Evolutionary conservation across 30 jellyfish, hydroid and myxozoan genomes (phyloP).

Genomic region (Chrysaora quinquecirrha): DNA sequence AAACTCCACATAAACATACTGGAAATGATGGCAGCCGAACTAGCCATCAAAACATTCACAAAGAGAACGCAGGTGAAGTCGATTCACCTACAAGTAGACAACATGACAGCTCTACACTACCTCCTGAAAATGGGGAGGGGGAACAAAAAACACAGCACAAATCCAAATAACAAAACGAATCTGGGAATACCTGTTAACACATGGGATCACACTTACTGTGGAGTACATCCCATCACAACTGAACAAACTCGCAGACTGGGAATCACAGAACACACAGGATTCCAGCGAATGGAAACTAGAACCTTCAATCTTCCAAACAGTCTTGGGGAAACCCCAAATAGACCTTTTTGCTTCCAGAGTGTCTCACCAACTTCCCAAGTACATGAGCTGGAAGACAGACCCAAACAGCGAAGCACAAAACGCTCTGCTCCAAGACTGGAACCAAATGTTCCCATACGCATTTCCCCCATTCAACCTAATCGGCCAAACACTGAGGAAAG

Average conservation of each 20-base stretch:
- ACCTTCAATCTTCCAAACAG: neutral
- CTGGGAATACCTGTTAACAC: neutral
- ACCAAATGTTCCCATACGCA: slow-evolving; percentile 25
- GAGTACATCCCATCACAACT: slow-evolving; percentile 14
- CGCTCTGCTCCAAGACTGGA: slow-evolving; percentile 18
- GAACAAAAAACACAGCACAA: neutral
- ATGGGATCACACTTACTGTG: slow-evolving; percentile 15
- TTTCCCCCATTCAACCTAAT: slow-evolving; percentile 57
- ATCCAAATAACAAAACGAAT: neutral
- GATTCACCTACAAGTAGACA: slow-evolving; percentile 38
- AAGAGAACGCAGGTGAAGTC: neutral
- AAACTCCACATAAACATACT: slow-evolving; percentile 32
- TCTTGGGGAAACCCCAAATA: slow-evolving; percentile 14
- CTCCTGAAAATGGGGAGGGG: slow-evolving; percentile 36
- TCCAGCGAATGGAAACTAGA: slow-evolving; percentile 43
- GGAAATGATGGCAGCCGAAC: slow-evolving; percentile 6
- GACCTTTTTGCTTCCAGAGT: slow-evolving; percentile 35
- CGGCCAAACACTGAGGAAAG: slow-evolving; percentile 9
- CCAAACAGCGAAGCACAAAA: neutral
- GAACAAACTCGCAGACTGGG: slow-evolving; percentile 17
- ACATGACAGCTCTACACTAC: slow-evolving; percentile 18
- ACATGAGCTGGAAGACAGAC: slow-evolving; percentile 31
- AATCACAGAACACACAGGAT: slow-evolving; percentile 17
- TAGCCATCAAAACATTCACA: slow-evolving; percentile 18
- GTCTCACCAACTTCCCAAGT: neutral